Evolutionary conservation across 2,888 invertebrate genomes (phyloP).

Genomic region (Phymatocera aterrima): DNA sequence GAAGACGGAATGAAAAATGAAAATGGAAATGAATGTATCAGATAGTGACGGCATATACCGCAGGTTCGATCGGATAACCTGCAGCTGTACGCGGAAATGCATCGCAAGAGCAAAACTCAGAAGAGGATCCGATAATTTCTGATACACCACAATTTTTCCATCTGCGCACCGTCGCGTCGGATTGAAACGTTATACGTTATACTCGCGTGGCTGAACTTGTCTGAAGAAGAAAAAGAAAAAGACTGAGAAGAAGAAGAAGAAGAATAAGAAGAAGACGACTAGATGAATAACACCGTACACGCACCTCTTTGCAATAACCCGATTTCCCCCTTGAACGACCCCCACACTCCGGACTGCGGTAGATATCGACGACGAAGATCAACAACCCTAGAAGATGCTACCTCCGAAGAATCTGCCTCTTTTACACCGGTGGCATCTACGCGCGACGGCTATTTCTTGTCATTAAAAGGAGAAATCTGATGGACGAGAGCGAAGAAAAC

Average conservation of each 20-base stretch:
- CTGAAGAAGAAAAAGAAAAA: too few relatives aligned
- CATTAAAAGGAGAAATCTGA: conserved; percentile 20
- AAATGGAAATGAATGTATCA: neutral
- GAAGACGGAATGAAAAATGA: neutral
- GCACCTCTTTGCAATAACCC: conserved; percentile 29
- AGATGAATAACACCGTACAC: conserved; percentile 23
- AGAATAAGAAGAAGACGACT: too few relatives aligned
- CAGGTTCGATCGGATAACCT: conserved; percentile 20
- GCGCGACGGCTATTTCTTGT: neutral
- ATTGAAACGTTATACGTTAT: conserved; percentile 61
- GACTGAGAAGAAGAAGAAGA: too few relatives aligned
- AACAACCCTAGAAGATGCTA: conserved; percentile 42
- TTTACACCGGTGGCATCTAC: neutral
- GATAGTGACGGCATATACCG: neutral
- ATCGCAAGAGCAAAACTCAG: neutral
- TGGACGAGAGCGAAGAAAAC: neutral
- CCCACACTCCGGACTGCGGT: conserved; percentile 31
- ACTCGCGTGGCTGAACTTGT: conserved; percentile 6
- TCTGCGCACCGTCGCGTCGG: conserved; percentile 54
- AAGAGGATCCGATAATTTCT: conserved; percentile 23
- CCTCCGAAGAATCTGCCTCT: conserved; percentile 9
- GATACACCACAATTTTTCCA: conserved; percentile 61
- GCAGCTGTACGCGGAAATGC: conserved; percentile 21
- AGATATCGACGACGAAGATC: conserved; percentile 37
- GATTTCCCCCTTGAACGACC: conserved; percentile 35